Conservation (phyloP, 2,797 vertebrate species). For the Pseudomugil tenellus region DNA sequence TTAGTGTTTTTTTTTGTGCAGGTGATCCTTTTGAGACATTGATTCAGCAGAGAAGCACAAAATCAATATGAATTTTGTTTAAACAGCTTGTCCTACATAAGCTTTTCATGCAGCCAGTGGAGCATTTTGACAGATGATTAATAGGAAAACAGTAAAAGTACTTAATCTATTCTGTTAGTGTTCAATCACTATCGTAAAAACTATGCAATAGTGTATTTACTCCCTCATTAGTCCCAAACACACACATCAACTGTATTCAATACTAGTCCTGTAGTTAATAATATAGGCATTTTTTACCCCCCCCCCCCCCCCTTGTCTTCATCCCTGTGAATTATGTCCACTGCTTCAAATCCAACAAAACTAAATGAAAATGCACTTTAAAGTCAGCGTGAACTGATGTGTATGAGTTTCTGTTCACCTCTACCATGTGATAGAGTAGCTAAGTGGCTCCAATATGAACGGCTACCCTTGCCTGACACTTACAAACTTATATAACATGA, state of each 20-base stretch:
- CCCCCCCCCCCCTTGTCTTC: constrained; percentile 21
- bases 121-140: constrained; percentile 32
- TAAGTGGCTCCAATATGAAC: constrained; percentile 15
- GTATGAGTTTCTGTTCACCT: constrained; percentile 27
- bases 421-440: constrained; percentile 10
- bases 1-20: constrained; percentile 44
- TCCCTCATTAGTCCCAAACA: constrained; percentile 23
- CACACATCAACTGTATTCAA: constrained; percentile 36
- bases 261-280: constrained; percentile 55
- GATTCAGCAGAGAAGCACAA: constrained; percentile 56
- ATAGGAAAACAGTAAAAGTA: constrained; percentile 21
- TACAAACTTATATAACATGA: constrained; percentile 1
- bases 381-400: constrained; percentile 43
- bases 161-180: constrained; percentile 30
- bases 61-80: constrained; percentile 32
- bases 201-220: constrained; percentile 65
- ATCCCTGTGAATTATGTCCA: constrained; percentile 43
- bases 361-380: constrained; percentile 70
- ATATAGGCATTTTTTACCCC: constrained; percentile 31
- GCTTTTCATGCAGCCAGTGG: constrained; percentile 26
- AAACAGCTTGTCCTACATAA: constrained; percentile 40
- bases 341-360: constrained; percentile 69
- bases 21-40: constrained; percentile 44
- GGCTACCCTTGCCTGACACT: constrained; percentile 1
- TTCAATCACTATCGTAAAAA: constrained; percentile 32